A percentile compares a stretch with the other conserved stretches of the same genome.
Evolutionary conservation across 2,113 vertebrate genomes (phyloP).

Genomic region (Aramus guarauna): DNA sequence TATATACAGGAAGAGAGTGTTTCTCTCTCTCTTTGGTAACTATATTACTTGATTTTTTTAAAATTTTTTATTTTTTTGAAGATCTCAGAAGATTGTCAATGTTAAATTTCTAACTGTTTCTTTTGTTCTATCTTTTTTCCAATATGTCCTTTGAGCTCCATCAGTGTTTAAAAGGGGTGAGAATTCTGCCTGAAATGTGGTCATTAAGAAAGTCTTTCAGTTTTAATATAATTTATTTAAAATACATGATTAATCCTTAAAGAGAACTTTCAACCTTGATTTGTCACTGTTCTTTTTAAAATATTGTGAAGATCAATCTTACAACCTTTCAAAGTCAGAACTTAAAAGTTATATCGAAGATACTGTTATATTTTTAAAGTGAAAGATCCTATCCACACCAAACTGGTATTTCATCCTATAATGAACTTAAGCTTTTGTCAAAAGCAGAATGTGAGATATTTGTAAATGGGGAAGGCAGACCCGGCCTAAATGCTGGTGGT

Average conservation of each 20-base stretch:
- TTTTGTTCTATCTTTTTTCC: not conserved
- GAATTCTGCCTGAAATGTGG: not conserved
- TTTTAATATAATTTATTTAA: constrained; percentile 3
- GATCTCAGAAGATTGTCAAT: not conserved
- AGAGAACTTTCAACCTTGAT: not conserved
- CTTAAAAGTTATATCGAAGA: not conserved
- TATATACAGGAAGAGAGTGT: not conserved
- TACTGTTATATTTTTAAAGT: not conserved
- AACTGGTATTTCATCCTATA: not conserved
- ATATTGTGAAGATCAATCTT: not conserved
- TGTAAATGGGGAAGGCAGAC: not conserved
- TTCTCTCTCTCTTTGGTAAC: not conserved
- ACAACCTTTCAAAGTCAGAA: not conserved
- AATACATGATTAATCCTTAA: not conserved
- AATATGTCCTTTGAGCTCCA: not conserved
- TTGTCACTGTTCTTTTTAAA: not conserved
- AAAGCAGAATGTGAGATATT: not conserved
- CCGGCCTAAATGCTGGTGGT: not conserved
- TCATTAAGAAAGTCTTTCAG: not conserved
- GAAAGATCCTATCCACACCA: not conserved
- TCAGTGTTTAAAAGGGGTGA: not conserved
- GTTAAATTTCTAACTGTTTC: not conserved
- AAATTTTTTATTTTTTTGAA: not conserved
- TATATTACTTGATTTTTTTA: not conserved
- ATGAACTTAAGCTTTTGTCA: not conserved